These are phyloP conservation scores for Trichoplusia ni DNA, from an alignment of 1,140 invertebrate genomes.

Conservation along the genomic window DNA sequence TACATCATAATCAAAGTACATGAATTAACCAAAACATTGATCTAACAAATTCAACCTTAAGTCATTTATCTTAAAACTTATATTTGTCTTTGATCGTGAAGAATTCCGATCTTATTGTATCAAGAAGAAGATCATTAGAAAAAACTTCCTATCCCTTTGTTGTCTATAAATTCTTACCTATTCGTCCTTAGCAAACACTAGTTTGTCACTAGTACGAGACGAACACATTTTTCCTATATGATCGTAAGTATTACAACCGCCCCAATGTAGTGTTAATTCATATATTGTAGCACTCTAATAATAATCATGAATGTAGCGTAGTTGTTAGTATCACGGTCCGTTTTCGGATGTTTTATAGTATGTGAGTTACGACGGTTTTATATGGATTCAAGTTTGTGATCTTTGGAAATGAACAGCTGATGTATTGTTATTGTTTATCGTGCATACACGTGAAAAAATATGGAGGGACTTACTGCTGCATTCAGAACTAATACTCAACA, in stretches of 20 bases:
- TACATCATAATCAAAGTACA: too few species aligned
- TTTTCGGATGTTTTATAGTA: slow-evolving; percentile 37
- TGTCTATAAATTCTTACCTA: background rate
- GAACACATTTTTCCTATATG: slow-evolving; percentile 19
- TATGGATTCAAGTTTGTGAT: slow-evolving; percentile 1
- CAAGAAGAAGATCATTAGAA: too few species aligned
- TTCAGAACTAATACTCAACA: too few species aligned
- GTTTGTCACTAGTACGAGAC: slow-evolving; percentile 24
- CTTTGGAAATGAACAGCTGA: background rate
- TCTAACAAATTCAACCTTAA: too few species aligned
- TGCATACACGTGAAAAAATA: background rate
- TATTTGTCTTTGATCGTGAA: too few species aligned
- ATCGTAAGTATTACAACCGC: slow-evolving; percentile 39
- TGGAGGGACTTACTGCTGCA: too few species aligned
- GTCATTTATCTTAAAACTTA: too few species aligned
- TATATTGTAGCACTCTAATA: slow-evolving; percentile 33
- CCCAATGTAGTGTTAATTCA: slow-evolving; percentile 37
- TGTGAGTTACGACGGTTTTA: background rate
- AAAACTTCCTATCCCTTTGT: background rate
- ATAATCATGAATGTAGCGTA: slow-evolving; percentile 26
- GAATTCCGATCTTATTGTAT: too few species aligned
- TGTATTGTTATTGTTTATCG: background rate
- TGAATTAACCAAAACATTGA: too few species aligned
- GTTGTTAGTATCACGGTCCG: slow-evolving; percentile 30
- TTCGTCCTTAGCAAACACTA: slow-evolving; percentile 11